Evolutionary conservation across 2,797 vertebrate species (phyloP).

Genomic region (Prunella strophiata): DNA sequence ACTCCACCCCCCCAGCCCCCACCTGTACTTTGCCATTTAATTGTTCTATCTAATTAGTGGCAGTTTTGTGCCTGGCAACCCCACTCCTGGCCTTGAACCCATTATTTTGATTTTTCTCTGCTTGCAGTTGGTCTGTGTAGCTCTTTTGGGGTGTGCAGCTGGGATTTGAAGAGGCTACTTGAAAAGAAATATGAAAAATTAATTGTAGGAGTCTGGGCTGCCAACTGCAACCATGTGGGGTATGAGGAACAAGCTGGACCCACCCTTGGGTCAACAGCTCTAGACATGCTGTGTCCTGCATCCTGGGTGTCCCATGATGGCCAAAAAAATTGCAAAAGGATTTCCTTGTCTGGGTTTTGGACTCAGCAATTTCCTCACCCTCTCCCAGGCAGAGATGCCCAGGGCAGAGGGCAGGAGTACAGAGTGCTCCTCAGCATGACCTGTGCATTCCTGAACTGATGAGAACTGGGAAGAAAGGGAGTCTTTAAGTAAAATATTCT

Average conservation of each 20-base stretch:
- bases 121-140: background rate
- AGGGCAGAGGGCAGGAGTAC: background rate
- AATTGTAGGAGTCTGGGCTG: background rate
- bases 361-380: background rate
- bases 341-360: background rate
- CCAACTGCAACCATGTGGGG: rapidly evolving
- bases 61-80: background rate
- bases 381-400: background rate
- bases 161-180: background rate
- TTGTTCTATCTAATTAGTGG: background rate
- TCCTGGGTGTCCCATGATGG: background rate
- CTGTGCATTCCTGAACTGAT: background rate
- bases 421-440: rapidly evolving
- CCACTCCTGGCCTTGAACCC: background rate
- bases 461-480: background rate
- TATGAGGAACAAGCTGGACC: background rate
- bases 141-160: background rate
- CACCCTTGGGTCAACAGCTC: background rate
- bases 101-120: background rate
- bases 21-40: background rate
- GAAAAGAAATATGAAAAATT: background rate
- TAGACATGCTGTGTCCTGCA: background rate
- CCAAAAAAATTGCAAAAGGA: background rate
- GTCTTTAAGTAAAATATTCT: background rate
- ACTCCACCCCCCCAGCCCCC: background rate